Conservation (phyloP, 2,797 vertebrate species). For the Sciurus carolinensis region DNA sequence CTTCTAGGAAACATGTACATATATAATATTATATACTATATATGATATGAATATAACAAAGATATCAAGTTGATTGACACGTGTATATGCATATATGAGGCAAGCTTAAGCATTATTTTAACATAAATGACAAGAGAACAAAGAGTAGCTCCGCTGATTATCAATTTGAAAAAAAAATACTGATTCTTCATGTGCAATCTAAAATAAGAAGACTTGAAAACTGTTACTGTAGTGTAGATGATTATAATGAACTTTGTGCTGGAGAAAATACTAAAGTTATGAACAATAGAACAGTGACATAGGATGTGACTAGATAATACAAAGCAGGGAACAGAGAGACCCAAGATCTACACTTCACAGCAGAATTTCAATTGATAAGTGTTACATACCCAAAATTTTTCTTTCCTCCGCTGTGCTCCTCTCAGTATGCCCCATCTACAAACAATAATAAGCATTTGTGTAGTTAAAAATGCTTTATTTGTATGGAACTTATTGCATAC, state of each 20-base stretch:
- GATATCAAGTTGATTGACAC: neutral
- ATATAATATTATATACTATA: neutral
- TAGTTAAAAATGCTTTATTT: neutral
- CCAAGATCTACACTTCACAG: neutral
- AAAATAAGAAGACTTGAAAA: slow-evolving; percentile 35
- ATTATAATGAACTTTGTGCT: neutral
- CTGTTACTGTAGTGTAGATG: neutral
- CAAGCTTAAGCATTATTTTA: neutral
- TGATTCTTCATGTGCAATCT: neutral
- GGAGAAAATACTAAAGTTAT: neutral
- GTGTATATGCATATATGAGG: neutral
- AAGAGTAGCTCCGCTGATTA: neutral
- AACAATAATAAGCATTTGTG: neutral
- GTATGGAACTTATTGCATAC: neutral
- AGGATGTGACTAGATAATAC: neutral
- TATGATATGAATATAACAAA: slow-evolving; percentile 33
- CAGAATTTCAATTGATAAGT: neutral
- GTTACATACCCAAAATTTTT: slow-evolving; percentile 90
- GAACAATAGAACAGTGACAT: neutral
- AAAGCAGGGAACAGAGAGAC: neutral
- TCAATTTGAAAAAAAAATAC: neutral
- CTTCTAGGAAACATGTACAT: neutral
- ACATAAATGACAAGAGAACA: neutral
- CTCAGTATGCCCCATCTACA: slow-evolving; percentile 88
- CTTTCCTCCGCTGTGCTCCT: slow-evolving; percentile 84